phyloP scores from a whole-genome alignment of 2,888 invertebrate species.

The Branchipolynoe longqiensis region DNA sequence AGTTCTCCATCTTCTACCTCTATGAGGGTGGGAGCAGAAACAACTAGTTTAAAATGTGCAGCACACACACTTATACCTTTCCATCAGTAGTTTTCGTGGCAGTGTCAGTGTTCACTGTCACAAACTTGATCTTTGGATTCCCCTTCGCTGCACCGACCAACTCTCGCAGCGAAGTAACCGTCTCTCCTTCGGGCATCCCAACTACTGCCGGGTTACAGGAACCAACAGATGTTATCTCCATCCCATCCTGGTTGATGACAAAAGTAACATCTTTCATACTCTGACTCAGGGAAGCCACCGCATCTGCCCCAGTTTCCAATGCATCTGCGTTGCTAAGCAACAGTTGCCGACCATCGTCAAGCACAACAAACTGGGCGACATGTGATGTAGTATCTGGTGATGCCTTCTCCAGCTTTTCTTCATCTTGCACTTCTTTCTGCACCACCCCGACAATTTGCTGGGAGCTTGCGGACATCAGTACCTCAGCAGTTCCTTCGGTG shows the following conservation, averaged over 20 bases:
- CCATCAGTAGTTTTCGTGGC: no score
- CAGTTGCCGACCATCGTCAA: conserved; percentile 33
- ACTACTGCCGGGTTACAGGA: background rate
- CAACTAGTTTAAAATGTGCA: no score
- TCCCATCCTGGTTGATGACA: background rate
- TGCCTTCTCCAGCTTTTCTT: no score
- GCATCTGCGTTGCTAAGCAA: conserved; percentile 27
- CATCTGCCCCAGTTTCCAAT: conserved; percentile 16
- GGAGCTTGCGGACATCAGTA: background rate
- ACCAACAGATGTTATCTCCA: background rate
- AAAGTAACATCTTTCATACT: conserved; percentile 31
- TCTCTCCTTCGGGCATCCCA: background rate
- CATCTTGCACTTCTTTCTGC: no score
- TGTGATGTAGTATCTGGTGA: no score
- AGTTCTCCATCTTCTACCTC: no score
- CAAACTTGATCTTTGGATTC: conserved; percentile 2
- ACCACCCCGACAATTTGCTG: no score
- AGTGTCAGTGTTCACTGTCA: conserved; percentile 22
- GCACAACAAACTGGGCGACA: conserved; percentile 28
- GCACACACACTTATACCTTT: no score
- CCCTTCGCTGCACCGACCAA: background rate
- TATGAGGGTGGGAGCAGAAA: no score
- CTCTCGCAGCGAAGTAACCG: background rate
- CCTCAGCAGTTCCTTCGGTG: background rate
- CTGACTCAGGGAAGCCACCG: conserved; percentile 19